Base-by-base conservation (phyloP, 2,797 vertebrate genomes). In the Sebastes matsubarae region DNA sequence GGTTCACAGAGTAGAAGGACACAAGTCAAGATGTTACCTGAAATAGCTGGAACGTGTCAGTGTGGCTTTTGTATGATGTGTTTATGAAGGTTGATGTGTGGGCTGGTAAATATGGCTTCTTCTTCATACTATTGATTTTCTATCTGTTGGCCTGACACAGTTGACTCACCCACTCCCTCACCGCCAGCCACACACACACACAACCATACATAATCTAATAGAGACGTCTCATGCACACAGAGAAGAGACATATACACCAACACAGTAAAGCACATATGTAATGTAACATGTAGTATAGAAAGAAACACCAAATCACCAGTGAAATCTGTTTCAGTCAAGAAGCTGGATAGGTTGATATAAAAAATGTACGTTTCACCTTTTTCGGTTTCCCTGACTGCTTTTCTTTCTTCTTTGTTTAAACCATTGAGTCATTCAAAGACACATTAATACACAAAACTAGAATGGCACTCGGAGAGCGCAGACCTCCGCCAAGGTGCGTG, bases 121-220 rank as follows among this genome's bases (percentile, higher is more conserved):
- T 71, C 87, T 80, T 84, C 87, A 82, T 75, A 64, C 13, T 52
- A 91, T 93, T 82, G 91, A 87, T 91, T 91, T 92, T 81, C 73
- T 76, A 78, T 90, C 76, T 29, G 71, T 46, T 74, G 75, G 64
- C 74, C 79, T 80, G 77, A 87, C 75, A 80, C 2, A 7, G 72
- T n/a, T 68, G 86, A 81, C 80, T 77, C 3, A 2, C 38, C 46
- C 8, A 8, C 58, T 61, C 46, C 20, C 38, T 54, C 54, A 25
- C 29, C 7, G 2, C 69, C 18, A 36, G 5, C 7, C 74, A 61
- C 69, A 77, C 65, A 60, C 69, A 24, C 61, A 38, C 61, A 64
- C 61, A 65, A 3, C 20, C 46, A 29, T 10, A 4, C 38, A 79
- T 70, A 55, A 81, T 72, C 67, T 36, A 77, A 87, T 82, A 58